phyloP scores from a whole-genome alignment of 1,140 invertebrate genomes.

The Tetranychus urticae region DNA sequence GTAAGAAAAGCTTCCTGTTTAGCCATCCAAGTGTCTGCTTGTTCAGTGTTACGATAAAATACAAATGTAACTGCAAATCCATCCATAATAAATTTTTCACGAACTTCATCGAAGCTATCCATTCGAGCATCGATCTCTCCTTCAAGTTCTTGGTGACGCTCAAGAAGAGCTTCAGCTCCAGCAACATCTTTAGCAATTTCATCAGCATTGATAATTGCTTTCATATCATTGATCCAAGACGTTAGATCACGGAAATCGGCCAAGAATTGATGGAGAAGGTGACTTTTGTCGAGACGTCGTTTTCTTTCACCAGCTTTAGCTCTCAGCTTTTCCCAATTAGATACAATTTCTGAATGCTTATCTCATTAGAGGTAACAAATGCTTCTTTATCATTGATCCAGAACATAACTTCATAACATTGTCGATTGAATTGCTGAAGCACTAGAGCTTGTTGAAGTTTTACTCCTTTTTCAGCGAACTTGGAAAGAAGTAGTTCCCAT shows the following conservation, averaged over 20 bases:
- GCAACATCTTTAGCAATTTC: constrained; percentile 96
- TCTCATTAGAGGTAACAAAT: constrained; percentile 89
- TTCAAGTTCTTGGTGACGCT: constrained; percentile 90
- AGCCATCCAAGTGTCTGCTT: constrained; percentile 80
- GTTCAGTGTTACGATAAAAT: constrained; percentile 84
- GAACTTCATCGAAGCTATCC: constrained; percentile 80
- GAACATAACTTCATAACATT: constrained; percentile 97
- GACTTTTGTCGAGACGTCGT: constrained; percentile 68
- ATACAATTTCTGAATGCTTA: constrained; percentile 80
- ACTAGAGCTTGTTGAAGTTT: constrained; percentile 89
- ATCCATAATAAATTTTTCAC: constrained; percentile 76
- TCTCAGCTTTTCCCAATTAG: constrained; percentile 80
- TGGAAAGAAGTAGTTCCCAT: constrained; percentile 77
- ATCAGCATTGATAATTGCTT: constrained; percentile 83
- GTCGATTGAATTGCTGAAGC: constrained; percentile 85
- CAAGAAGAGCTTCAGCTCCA: constrained; percentile 82
- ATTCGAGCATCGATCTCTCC: constrained; percentile 94
- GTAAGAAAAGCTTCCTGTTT: constrained; percentile 60
- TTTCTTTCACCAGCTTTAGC: constrained; percentile 37
- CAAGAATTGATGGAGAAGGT: constrained; percentile 80
- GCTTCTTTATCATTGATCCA: constrained; percentile 97
- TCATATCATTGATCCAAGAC: constrained; percentile 95
- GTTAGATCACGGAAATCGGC: constrained; percentile 90
- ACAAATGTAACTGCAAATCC: constrained; percentile 58
- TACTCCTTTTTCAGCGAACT: constrained; percentile 79